Evolutionary conservation across 2,113 vertebrate species (phyloP), one percentile per base, ranked within the genome.

Genomic region (Xenus cinereus): DNA sequence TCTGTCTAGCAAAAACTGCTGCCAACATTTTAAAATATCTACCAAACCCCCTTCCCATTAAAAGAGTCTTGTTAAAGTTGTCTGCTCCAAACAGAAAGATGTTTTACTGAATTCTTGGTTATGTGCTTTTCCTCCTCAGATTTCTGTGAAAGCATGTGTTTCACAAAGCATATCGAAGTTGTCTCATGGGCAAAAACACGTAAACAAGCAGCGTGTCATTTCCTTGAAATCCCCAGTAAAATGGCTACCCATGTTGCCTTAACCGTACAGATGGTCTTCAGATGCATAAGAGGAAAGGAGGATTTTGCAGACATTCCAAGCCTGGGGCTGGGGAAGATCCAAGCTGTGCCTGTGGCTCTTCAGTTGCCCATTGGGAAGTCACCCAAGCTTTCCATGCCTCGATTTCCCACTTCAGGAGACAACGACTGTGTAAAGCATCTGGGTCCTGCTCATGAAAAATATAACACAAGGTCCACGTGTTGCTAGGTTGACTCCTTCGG

Each of bases 71-170:
- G 77, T 56, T 90, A 72, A 81, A 86, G 67, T 73, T 87, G 35
- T 75, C 57, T 92, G 27, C 62, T 81, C 10, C 71, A 93, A 77
- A 50, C 57, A 82, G 76, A 79, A 69, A 17, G 26, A 66, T 30
- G 33, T 66, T 92, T 84, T 76, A 57, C 35, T 30, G 46, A 37
- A 32, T 35, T 89, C 72, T 77, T 66, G 19, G 37, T 67, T 86
- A 22, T 69, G 82, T 90, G 59, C 59, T 75, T 92, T 92, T 81
- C 41, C 46, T 89, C 24, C 84, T 75, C 8, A 9, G 28, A 57
- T 87, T 86, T 87, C 79, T 89, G 81, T 82, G 77, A 75, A 79
- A 94, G 12, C 41, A n/a, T 35, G 33, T 92, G 73, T 87, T 89
- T 87, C 53, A 72, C 48, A 56, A 87, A 33, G 57, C 48, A 17